phyloP scores from a whole-genome alignment of 2,797 vertebrate genomes.

The Schizopygopsis malacanthus region DNA sequence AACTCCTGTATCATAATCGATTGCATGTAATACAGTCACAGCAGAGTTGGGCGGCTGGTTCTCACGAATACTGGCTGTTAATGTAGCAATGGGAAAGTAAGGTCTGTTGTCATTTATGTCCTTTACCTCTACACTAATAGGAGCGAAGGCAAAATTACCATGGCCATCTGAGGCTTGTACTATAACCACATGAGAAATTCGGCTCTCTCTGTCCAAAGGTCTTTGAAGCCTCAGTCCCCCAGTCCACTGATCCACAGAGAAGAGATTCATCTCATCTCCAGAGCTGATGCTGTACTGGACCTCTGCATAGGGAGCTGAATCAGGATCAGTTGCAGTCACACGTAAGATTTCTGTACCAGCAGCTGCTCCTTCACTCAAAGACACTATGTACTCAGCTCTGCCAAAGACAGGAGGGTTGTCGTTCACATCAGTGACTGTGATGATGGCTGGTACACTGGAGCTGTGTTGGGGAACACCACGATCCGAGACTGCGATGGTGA shows the following conservation, averaged over 20 bases:
- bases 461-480: constrained; percentile 90
- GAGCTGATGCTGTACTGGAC: constrained; percentile 92
- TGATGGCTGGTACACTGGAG: constrained; percentile 83
- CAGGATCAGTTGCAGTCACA: constrained; percentile 87
- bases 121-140: constrained; percentile 89
- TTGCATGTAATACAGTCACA: constrained; percentile 89
- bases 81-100: constrained; percentile 87
- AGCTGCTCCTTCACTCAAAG: constrained; percentile 83
- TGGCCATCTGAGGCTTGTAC: constrained; percentile 87
- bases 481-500: constrained; percentile 91
- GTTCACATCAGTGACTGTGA: constrained; percentile 87
- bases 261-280: constrained; percentile 87
- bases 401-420: constrained; percentile 92
- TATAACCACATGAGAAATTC: constrained; percentile 83
- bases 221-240: constrained; percentile 84
- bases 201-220: constrained; percentile 87
- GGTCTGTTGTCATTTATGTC: constrained; percentile 95
- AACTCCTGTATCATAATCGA: constrained; percentile 87
- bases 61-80: constrained; percentile 90
- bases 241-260: constrained; percentile 87
- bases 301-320: constrained; percentile 85
- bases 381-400: constrained; percentile 83
- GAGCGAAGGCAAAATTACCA: constrained; percentile 87
- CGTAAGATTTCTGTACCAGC: constrained; percentile 90
- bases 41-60: constrained; percentile 90